These are phyloP conservation scores for Trichomycterus rosablanca DNA, from an alignment of 2,113 vertebrate species.

Conservation along the genomic window DNA sequence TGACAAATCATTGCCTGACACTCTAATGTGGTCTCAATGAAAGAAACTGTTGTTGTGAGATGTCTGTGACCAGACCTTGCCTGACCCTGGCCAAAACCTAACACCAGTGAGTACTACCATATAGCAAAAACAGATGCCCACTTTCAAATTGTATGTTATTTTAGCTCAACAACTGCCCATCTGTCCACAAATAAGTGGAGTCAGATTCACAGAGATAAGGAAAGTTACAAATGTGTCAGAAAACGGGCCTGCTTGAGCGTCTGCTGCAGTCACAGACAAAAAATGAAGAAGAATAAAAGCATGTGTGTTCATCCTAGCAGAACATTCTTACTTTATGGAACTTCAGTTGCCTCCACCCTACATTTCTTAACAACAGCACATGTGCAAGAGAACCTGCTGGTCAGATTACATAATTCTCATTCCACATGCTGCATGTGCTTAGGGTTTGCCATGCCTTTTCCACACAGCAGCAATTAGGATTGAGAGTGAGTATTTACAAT, in stretches of 20 bases:
- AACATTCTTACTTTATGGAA: constrained; percentile 51
- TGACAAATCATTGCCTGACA: constrained; percentile 27
- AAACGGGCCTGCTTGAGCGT: background rate
- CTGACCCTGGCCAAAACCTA: constrained; percentile 29
- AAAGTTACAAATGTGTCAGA: constrained; percentile 10
- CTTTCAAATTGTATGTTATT: constrained; percentile 12
- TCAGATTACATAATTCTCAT: constrained; percentile 33
- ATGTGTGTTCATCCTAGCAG: constrained; percentile 39
- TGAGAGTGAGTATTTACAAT: too few relatives aligned
- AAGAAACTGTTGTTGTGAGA: constrained; percentile 34
- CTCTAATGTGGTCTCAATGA: constrained; percentile 24
- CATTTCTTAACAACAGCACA: constrained; percentile 42
- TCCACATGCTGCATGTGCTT: background rate
- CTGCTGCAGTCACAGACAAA: background rate
- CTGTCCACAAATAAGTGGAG: background rate
- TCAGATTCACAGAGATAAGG: constrained; percentile 8
- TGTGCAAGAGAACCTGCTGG: constrained; percentile 31
- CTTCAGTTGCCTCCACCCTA: constrained; percentile 38
- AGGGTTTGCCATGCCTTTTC: background rate
- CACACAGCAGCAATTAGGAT: background rate
- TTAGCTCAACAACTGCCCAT: constrained; percentile 3
- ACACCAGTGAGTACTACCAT: background rate
- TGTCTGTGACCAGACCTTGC: background rate
- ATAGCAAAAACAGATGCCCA: constrained; percentile 30
- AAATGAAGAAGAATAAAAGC: too few relatives aligned